Percentiles rank a stretch among this genome's conserved stretches.
Evolutionary conservation across 2,113 vertebrate genomes (phyloP).

Genomic region (Pseudorasbora parva): DNA sequence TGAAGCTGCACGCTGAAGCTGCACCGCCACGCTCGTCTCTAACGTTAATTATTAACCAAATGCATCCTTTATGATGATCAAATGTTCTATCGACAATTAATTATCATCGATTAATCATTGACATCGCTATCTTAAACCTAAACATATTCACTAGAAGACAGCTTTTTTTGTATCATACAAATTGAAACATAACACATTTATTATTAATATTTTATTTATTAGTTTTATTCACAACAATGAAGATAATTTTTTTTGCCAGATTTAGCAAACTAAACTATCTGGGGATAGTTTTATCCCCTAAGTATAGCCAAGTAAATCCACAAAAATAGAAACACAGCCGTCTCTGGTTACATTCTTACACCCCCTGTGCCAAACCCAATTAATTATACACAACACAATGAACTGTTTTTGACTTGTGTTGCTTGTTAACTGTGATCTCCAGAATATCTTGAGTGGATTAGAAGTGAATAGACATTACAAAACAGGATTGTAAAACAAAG

Average conservation of each 20-base stretch:
- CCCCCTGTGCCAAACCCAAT: background rate
- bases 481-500: background rate
- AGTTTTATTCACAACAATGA: background rate
- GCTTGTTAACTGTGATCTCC: background rate
- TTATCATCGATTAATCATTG: too few relatives aligned
- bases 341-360: background rate
- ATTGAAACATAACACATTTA: too few relatives aligned
- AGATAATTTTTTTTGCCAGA: background rate
- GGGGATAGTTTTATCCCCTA: background rate
- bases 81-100: too few relatives aligned
- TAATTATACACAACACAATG: conserved; percentile 1
- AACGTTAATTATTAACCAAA: too few relatives aligned
- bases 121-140: too few relatives aligned
- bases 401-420: background rate
- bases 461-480: background rate
- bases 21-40: too few relatives aligned
- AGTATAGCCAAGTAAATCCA: background rate
- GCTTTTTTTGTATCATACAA: too few relatives aligned
- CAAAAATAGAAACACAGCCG: background rate
- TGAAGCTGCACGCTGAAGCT: too few relatives aligned
- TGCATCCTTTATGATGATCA: too few relatives aligned
- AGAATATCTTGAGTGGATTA: background rate
- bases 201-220: too few relatives aligned
- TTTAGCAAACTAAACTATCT: background rate
- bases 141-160: too few relatives aligned